Base-by-base conservation (phyloP, 2,797 vertebrate species). In the Lagodon rhomboides region DNA sequence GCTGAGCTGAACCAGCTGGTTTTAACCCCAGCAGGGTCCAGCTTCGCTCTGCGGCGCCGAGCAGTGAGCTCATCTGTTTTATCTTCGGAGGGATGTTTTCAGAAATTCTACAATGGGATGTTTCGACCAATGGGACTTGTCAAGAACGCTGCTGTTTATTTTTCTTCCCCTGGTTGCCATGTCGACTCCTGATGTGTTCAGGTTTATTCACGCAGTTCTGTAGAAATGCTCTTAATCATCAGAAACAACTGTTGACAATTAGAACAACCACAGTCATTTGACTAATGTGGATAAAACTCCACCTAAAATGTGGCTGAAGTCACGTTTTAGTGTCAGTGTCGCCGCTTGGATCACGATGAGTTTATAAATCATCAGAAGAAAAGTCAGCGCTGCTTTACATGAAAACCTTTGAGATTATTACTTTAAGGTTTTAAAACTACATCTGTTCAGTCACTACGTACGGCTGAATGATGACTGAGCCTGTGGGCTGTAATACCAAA, bases 11-110 rank as follows among this genome's bases (percentile, higher is more conserved):
- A 73, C 22, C 68, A 75, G 73, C 34, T 82, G 68, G 3, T 23
- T 76, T 47, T 23, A 76, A 51, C 18, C 54, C 34, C 34, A 30
- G 51, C 22, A 50, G 62, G 20, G 34, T 58, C 17, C 46, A 68
- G 25, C 66, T 46, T 55, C 72, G 16, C 46, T 55, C 41, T 82
- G 75, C 69, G 60, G 68, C 60, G 58, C 30, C 62, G 43, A 70
- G 38, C 0, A 1, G 72, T 91, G 91, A 88, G 62, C 22, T 93
- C 72, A 93, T 87, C 13, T 44, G 51, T 80, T 71, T 85, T 55
- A 60, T 68, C 53, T 43, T 55, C 9, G 56, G 11, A 72, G 38
- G 75, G 63, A 76, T 76, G 55, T 65, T 77, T 74, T 71, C 38
- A 77, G 43, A 22, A 43, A 56, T 75, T 46, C 2, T n/a, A 55